Evolutionary conservation across 2,797 vertebrate species (phyloP).

Genomic region (Danio jaintianensis): DNA sequence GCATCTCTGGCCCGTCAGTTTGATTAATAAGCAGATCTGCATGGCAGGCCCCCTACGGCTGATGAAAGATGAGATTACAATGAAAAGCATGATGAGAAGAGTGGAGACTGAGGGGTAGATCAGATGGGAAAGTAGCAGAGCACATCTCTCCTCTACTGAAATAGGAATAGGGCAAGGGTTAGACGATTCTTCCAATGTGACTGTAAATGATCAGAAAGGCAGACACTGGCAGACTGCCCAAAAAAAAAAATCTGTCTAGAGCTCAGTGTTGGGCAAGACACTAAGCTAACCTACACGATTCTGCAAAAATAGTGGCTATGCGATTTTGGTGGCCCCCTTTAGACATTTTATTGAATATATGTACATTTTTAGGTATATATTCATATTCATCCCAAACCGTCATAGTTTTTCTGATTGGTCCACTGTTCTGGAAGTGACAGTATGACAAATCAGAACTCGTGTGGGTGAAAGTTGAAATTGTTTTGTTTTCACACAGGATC

Average conservation of each 20-base stretch:
- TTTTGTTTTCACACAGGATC: too few relatives aligned
- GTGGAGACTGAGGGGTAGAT: constrained; percentile 50
- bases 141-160: constrained; percentile 41
- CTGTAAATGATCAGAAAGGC: constrained; percentile 50
- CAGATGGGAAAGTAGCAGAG: constrained; percentile 53
- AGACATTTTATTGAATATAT: too few relatives aligned
- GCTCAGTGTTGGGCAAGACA: background rate
- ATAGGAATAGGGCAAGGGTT: constrained; percentile 37
- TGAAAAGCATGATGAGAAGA: constrained; percentile 51
- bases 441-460: too few relatives aligned
- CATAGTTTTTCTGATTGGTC: too few relatives aligned
- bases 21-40: constrained; percentile 62
- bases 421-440: too few relatives aligned
- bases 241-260: constrained; percentile 20
- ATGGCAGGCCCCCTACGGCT: constrained; percentile 42
- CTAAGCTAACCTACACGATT: background rate
- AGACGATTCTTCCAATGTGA: constrained; percentile 46
- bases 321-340: too few relatives aligned
- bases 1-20: constrained; percentile 45
- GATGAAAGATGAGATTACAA: constrained; percentile 59
- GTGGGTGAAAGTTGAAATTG: too few relatives aligned
- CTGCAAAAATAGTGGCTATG: background rate
- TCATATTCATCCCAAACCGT: too few relatives aligned
- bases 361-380: too few relatives aligned
- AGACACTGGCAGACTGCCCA: constrained; percentile 40